Evolutionary conservation across 1,140 invertebrate species (phyloP).

Genomic region (Drosophila jambulina): DNA sequence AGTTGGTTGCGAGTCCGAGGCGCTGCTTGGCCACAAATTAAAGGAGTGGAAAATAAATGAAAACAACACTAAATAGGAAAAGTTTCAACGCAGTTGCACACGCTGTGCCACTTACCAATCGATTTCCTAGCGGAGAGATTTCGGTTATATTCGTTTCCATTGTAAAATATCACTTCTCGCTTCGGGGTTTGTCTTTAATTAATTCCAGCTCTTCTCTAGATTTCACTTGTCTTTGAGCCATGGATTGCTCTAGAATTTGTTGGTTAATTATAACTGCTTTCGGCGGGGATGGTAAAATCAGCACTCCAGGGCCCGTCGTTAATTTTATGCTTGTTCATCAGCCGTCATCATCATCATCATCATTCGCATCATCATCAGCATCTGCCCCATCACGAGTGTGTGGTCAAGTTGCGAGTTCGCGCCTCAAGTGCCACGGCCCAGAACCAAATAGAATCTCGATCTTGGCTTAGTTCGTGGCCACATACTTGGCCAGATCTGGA

Average conservation of each 20-base stretch:
- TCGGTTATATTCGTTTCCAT: conserved; percentile 44
- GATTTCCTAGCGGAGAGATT: conserved; percentile 48
- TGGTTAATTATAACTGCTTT: conserved; percentile 62
- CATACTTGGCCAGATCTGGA: conserved; percentile 46
- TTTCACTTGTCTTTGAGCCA: conserved; percentile 77
- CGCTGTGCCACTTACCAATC: conserved; percentile 74
- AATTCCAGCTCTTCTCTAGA: conserved; percentile 64
- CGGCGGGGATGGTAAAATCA: conserved; percentile 33
- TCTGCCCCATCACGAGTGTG: conserved; percentile 29
- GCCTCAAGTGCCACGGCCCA: conserved; percentile 55
- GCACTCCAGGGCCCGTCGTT: conserved; percentile 35
- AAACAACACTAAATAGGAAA: conserved; percentile 9
- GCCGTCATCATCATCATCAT: conserved; percentile 13
- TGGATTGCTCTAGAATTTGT: conserved; percentile 79
- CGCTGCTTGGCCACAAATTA: conserved; percentile 17
- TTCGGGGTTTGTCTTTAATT: conserved; percentile 57
- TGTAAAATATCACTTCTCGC: conserved; percentile 35
- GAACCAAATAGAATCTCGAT: conserved; percentile 41
- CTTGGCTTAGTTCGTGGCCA: conserved; percentile 44
- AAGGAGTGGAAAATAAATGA: conserved; percentile 5
- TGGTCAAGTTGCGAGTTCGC: conserved; percentile 59
- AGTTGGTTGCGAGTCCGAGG: conserved; percentile 26
- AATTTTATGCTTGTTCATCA: conserved; percentile 68
- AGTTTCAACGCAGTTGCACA: conserved; percentile 34
- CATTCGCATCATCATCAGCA: conserved; percentile 6